Percentiles rank a stretch among this genome's conserved stretches.
Conservation (phyloP, 2,113 vertebrate genomes). For the Pygoscelis adeliae region DNA sequence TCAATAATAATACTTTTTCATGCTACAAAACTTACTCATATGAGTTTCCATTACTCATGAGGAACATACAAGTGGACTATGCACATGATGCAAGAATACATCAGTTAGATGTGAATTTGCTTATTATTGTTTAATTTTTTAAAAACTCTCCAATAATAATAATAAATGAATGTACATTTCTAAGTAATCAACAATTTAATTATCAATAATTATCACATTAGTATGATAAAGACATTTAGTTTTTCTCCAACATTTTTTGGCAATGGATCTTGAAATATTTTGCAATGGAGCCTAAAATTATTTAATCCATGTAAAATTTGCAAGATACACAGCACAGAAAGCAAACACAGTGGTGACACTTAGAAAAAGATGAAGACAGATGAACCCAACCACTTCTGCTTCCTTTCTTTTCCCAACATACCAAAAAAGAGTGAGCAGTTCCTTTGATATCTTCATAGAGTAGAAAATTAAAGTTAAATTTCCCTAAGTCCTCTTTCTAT, state of each 20-base stretch:
- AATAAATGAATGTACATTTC: background rate
- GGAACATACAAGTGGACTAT: background rate
- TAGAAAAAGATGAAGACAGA: background rate
- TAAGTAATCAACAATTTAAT: background rate
- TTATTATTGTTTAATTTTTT: background rate
- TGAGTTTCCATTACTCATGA: background rate
- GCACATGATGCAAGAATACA: background rate
- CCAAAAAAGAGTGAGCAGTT: background rate
- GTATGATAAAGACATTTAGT: background rate
- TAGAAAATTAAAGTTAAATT: background rate
- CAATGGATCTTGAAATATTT: background rate
- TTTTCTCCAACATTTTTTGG: background rate
- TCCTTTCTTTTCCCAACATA: background rate
- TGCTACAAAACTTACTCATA: background rate
- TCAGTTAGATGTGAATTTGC: background rate
- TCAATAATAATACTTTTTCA: background rate
- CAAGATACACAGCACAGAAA: background rate
- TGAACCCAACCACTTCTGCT: background rate
- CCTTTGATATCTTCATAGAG: background rate
- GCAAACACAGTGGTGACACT: background rate
- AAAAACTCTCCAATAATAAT: background rate
- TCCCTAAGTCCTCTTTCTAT: background rate
- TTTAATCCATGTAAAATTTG: background rate
- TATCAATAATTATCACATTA: background rate
- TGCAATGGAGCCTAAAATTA: background rate